phyloP scores from a whole-genome alignment of 2,888 invertebrate species.

The Cheilosia pagana region DNA sequence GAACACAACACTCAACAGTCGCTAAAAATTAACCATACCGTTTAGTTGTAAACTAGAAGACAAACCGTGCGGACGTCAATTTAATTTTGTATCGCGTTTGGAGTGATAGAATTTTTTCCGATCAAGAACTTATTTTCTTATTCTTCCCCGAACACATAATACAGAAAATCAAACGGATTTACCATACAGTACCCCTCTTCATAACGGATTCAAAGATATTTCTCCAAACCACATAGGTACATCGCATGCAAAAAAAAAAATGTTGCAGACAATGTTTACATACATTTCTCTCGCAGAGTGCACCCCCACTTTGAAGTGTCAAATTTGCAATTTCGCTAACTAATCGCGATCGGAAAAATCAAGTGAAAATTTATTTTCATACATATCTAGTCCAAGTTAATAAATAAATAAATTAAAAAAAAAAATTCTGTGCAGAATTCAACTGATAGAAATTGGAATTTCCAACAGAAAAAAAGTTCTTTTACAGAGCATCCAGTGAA shows the following conservation, averaged over 20 bases:
- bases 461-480: constrained; percentile 1
- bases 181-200: constrained; percentile 18
- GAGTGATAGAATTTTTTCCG: constrained; percentile 58
- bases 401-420: neutral
- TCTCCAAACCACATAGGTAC: constrained; percentile 19
- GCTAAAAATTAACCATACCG: constrained; percentile 8
- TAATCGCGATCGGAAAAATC: constrained; percentile 31
- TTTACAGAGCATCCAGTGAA: constrained; percentile 33
- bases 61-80: constrained; percentile 50
- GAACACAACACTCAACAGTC: constrained; percentile 44
- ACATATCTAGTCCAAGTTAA: constrained; percentile 37
- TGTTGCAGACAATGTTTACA: constrained; percentile 74
- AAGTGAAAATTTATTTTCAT: constrained; percentile 22
- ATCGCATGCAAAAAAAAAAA: constrained; percentile 38
- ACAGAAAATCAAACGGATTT: constrained; percentile 47
- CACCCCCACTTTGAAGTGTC: constrained; percentile 55
- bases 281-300: constrained; percentile 63
- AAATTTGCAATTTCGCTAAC: constrained; percentile 55
- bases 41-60: constrained; percentile 51
- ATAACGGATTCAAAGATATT: constrained; percentile 55
- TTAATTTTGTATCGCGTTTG: constrained; percentile 56
- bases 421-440: constrained; percentile 17
- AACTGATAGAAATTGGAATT: neutral
- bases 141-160: constrained; percentile 14
- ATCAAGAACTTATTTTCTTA: constrained; percentile 46